Evolutionary conservation across 2,113 vertebrate species (phyloP), one percentile per base, ranked within the genome.

Genomic region (Chloebia gouldiae): DNA sequence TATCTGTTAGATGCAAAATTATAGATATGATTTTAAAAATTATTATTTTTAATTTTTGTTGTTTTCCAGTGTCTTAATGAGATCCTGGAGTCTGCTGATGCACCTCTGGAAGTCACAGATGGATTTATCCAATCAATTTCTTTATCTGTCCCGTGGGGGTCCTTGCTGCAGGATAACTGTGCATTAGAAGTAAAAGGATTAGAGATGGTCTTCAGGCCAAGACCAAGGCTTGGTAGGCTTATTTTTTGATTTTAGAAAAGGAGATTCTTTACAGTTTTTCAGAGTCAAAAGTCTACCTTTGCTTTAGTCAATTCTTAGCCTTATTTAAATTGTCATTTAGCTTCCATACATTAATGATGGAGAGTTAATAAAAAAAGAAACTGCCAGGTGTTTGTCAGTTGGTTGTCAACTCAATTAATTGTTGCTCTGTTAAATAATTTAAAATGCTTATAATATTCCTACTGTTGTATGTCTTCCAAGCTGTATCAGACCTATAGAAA

Each of bases 101-200:
- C 99, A 30, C 99, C 99, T 37, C 97, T 99, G 95, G 99, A 99
- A 97, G 99, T 99, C 79, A 99, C 98, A 3, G 98, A 99, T 81
- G 99, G 99, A 65, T 99, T 99, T 96, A 99, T 99, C 95, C 99
- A 99, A 65, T 98, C 99, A 20, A 99, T 99, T 93, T 99, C 99
- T 70, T 98, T 99, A 56, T 99, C 98, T 9, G 98, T 99, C 69
- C 99, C 99, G 0, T 99, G 99, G 99, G 99, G 99, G 25, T 99
- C 99, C 0, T 97, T 99, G 90, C 98, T 99, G 37, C 99, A 99
- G 94, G 99, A 99, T 86, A 99, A 99, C 93, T 99, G 99, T 97
- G 98, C 99, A 4, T 98, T 99, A 51, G 99, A 99, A 98, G 98
- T 99, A 64, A 99, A 98, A 93, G 99, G 99, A 65, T 97, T 99